These are phyloP conservation scores for Cyprinodon variegatus DNA, from an alignment of 2,113 vertebrate genomes.

Conservation along the genomic window DNA sequence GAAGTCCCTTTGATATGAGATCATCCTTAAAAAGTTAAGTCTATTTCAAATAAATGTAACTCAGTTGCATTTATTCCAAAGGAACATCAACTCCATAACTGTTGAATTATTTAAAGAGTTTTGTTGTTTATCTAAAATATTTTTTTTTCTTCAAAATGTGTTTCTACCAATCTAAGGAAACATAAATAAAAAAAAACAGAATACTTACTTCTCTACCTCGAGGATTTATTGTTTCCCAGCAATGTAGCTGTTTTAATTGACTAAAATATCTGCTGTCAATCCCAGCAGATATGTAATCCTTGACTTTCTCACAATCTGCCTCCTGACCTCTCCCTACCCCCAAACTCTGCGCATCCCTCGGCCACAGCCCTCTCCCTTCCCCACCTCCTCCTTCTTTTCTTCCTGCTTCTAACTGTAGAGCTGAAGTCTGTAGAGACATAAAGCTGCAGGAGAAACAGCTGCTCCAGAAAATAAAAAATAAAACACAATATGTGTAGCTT, in stretches of 20 bases:
- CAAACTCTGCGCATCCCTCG: constrained; percentile 34
- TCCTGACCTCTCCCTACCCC: constrained; percentile 62
- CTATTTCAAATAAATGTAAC: neutral
- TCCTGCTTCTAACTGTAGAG: constrained; percentile 21
- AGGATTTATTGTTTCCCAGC: constrained; percentile 5
- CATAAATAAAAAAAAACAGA: constrained; percentile 37
- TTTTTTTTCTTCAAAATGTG: neutral
- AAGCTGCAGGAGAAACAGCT: constrained; percentile 75
- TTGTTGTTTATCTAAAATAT: neutral
- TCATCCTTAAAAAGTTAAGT: neutral
- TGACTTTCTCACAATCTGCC: constrained; percentile 66
- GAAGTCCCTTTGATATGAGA: neutral
- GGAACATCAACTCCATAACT: neutral
- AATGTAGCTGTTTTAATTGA: constrained; percentile 21
- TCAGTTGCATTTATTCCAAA: neutral
- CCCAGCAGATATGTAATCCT: constrained; percentile 62
- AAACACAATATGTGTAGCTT: constrained; percentile 40
- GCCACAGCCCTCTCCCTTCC: constrained; percentile 19
- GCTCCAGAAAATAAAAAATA: constrained; percentile 52
- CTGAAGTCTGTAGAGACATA: constrained; percentile 57
- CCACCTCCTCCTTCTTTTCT: constrained; percentile 17
- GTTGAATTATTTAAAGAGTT: neutral
- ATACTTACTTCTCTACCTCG: neutral
- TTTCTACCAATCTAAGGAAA: constrained; percentile 20
- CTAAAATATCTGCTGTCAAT: constrained; percentile 33